These are phyloP conservation scores for Lutjanus erythropterus DNA, from an alignment of 2,113 vertebrate genomes.

Conservation along the genomic window DNA sequence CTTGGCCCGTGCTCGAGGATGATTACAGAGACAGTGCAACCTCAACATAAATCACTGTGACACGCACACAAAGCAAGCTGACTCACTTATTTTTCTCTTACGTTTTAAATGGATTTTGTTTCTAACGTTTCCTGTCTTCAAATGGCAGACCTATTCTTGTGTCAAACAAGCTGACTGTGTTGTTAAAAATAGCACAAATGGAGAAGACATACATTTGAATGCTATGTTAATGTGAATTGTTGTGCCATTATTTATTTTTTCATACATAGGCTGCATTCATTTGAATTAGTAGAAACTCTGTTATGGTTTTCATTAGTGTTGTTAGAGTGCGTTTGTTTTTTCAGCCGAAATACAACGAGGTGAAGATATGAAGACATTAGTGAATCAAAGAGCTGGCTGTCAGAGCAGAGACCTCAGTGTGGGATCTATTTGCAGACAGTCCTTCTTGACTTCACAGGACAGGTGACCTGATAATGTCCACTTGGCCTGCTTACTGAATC, in stretches of 20 bases:
- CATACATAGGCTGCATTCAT: not conserved
- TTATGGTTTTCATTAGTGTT: not conserved
- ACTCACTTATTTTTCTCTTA: slow-evolving; percentile 38
- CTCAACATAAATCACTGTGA: slow-evolving; percentile 64
- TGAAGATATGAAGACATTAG: not conserved
- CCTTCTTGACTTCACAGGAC: slow-evolving; percentile 27
- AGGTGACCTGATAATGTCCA: slow-evolving; percentile 60
- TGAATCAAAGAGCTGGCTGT: slow-evolving; percentile 5
- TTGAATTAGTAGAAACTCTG: slow-evolving; percentile 3
- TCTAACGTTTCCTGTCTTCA: slow-evolving; percentile 15
- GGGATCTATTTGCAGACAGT: slow-evolving; percentile 47
- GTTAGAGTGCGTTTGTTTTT: not conserved
- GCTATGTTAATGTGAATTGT: not conserved
- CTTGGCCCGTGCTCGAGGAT: slow-evolving; percentile 36
- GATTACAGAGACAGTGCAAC: slow-evolving; percentile 55
- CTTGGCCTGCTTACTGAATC: slow-evolving; percentile 39
- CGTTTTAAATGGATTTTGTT: slow-evolving; percentile 45
- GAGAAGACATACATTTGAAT: not conserved
- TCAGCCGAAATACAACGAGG: not conserved
- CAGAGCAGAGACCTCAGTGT: slow-evolving; percentile 23
- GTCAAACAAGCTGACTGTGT: not conserved
- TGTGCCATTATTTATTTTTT: not conserved
- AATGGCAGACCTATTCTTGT: slow-evolving; percentile 25
- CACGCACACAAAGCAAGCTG: slow-evolving; percentile 51
- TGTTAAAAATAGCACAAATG: slow-evolving; percentile 1